Base-by-base conservation (phyloP, 2,888 invertebrate genomes). In the Bedellia somnulentella region DNA sequence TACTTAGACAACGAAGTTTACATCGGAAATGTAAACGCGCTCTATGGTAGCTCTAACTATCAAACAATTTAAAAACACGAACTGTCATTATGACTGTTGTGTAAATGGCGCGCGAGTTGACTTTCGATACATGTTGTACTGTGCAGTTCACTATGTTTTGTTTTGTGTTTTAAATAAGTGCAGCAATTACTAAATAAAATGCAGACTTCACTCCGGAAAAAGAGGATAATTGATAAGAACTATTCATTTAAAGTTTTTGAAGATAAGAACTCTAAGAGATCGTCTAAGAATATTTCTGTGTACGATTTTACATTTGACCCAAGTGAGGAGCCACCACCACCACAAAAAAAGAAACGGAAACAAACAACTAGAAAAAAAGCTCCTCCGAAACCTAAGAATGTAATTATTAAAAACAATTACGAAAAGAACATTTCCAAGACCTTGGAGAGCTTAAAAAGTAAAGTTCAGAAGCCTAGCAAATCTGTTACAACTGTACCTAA, bases 261-360 rank as follows among this genome's bases (percentile, higher is more conserved):
- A 30, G 50, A 57, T 2, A 56, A 49, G 34, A 49, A 41, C 11
- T 37, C 33, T 6, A 44, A 52, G 35, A 42, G 43, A 17, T 18
- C 31, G 34, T 45, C 46, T 5, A 51, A 52, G 35, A 50, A 54
- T 26, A 35, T 54, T 32, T 71, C 73, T 46, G 44, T 75, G 2
- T 77, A 77, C 44, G 76, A 77, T 39, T 77, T 77, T 31, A 73
- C 73, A 11, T 76, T 49, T 52, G 68, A 77, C 37, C 75, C 76
- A 1, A 49, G 50, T 36, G 70, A 75, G 27, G 75, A 76, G 45
- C 73, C 75, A 8, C n/a, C n/a, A n/a, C 42, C 52, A 30, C 59
- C 58, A 11, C 49, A 52, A 27, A 73, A 73, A 42, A 75, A 70
- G 37, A 75, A 71, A 37, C 51, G 50, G 6, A 71, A 60, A 36